phyloP scores from a whole-genome alignment of 2,888 invertebrate genomes.

The Pediacus dermestoides region DNA sequence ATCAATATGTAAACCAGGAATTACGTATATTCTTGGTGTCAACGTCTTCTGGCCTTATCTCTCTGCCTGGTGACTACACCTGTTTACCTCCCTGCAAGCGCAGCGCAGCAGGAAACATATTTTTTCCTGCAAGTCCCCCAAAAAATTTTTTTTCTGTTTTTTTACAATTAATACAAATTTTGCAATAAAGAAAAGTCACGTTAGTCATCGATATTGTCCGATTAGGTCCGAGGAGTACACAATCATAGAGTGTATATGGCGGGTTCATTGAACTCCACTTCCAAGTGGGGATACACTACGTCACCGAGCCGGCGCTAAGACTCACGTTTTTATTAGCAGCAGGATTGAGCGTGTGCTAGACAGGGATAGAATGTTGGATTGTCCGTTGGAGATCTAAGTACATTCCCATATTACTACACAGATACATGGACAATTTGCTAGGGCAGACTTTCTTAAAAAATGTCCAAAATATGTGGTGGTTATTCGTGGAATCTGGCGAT shows the following conservation, averaged over 20 bases:
- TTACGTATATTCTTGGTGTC: slow-evolving; percentile 18
- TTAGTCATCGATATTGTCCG: slow-evolving; percentile 35
- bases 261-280: slow-evolving; percentile 44
- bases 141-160: slow-evolving; percentile 3
- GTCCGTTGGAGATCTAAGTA: slow-evolving; percentile 24
- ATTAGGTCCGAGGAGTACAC: slow-evolving; percentile 29
- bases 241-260: slow-evolving; percentile 42
- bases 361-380: slow-evolving; percentile 22
- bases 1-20: slow-evolving; percentile 18
- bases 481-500: slow-evolving; percentile 25
- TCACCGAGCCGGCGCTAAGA: slow-evolving; percentile 42
- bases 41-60: slow-evolving; percentile 19
- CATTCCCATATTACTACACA: slow-evolving; percentile 47
- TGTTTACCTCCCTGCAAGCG: slow-evolving; percentile 10
- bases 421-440: slow-evolving; percentile 48
- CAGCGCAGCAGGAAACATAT: background rate
- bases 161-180: slow-evolving; percentile 2
- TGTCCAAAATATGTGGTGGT: slow-evolving; percentile 44
- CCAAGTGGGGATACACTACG: slow-evolving; percentile 45
- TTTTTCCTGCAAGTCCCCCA: background rate
- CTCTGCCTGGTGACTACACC: slow-evolving; percentile 15
- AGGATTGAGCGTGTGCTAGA: slow-evolving; percentile 18
- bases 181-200: slow-evolving; percentile 9
- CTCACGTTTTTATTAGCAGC: slow-evolving; percentile 36
- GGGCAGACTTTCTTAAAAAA: slow-evolving; percentile 48